Conservation (phyloP, 30 jellyfish, hydroid and myxozoan species). For the Chrysaora quinquecirrha region DNA sequence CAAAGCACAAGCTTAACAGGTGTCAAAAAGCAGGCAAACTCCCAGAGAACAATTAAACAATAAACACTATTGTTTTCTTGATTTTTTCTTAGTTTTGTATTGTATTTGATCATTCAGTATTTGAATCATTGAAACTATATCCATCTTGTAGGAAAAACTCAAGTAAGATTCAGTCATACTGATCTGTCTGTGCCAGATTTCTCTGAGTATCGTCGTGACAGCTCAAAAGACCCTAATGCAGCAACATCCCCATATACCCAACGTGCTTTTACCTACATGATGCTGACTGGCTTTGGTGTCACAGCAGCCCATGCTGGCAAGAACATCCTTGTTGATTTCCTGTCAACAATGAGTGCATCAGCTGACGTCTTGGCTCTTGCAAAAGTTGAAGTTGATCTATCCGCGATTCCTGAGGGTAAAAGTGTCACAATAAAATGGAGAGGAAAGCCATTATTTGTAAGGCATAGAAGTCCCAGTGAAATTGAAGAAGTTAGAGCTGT, state of each 20-base stretch:
- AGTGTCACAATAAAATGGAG: constrained; percentile 97
- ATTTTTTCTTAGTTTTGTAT: background rate
- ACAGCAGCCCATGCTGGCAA: constrained; percentile 98
- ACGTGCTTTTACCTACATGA: constrained; percentile 93
- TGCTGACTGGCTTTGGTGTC: constrained; percentile 95
- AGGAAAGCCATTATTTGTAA: constrained; percentile 94
- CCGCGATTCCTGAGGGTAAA: constrained; percentile 92
- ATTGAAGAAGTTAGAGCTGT: constrained; percentile 92
- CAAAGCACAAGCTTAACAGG: no score
- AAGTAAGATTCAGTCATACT: constrained; percentile 94
- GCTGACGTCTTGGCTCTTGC: constrained; percentile 99
- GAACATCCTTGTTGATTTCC: constrained; percentile 84
- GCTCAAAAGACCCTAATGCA: constrained; percentile 73
- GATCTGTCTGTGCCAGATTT: constrained; percentile 93
- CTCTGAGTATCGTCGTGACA: constrained; percentile 89
- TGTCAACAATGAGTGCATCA: constrained; percentile 97
- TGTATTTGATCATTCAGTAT: background rate
- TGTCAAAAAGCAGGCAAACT: no score
- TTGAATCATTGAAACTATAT: background rate
- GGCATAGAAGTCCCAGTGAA: constrained; percentile 89
- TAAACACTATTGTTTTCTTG: background rate
- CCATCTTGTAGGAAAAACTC: constrained; percentile 73
- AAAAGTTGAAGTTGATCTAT: constrained; percentile 91
- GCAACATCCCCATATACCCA: constrained; percentile 65
- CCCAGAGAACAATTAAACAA: no score